Conservation (phyloP, 2,797 vertebrate species). For the Nasua narica region DNA sequence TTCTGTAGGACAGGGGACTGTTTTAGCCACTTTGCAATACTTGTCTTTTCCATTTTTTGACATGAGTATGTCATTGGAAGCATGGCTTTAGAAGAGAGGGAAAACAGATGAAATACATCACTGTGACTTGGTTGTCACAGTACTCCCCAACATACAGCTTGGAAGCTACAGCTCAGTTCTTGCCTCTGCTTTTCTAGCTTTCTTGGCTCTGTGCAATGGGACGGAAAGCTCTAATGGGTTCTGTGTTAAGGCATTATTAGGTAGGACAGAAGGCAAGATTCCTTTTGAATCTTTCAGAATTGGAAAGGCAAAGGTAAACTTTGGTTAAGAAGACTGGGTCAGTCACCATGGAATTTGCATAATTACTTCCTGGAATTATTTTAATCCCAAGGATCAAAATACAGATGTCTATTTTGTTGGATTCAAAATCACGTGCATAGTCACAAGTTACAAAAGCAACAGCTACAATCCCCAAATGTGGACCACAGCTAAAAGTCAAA, state of each 20-base stretch:
- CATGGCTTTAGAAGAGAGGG: neutral
- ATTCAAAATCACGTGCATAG: neutral
- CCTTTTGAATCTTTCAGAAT: neutral
- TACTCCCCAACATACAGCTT: too few species aligned
- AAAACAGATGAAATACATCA: neutral
- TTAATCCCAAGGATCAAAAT: neutral
- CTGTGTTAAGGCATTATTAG: neutral
- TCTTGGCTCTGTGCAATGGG: neutral
- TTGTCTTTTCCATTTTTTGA: neutral
- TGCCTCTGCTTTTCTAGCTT: neutral
- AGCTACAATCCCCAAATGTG: neutral
- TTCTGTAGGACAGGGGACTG: conserved; percentile 11
- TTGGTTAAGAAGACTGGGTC: neutral
- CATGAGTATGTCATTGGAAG: neutral
- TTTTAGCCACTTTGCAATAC: neutral
- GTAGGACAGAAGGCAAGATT: neutral
- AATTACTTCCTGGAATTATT: neutral
- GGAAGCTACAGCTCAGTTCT: neutral
- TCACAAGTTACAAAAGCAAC: neutral
- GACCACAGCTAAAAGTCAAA: neutral
- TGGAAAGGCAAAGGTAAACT: neutral
- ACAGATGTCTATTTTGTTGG: neutral
- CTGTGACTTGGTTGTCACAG: neutral
- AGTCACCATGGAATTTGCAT: neutral
- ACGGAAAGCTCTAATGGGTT: neutral